Base-by-base conservation (phyloP, 2,888 invertebrate species). In the Lampropteryx suffumata region DNA sequence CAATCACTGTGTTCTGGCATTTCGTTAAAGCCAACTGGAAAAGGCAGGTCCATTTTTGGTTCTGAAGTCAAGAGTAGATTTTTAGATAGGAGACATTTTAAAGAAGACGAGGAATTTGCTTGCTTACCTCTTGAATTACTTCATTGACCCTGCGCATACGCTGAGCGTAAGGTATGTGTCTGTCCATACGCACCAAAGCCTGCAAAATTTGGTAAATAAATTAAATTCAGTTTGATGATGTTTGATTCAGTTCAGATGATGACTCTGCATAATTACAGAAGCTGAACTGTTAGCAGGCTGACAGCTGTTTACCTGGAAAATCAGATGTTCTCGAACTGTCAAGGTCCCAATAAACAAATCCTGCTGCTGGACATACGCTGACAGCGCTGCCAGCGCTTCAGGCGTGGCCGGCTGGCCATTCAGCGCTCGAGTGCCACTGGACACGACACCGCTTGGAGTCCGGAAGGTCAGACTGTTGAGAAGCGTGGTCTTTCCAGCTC, bases 401-500 rank as follows among this genome's bases (percentile, higher is more conserved):
- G 94, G 92, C 8, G 93, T 93, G 0, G 96, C 94, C 1, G 94
- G 93, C 65, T 93, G 92, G 0, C 97, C 97, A 71, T 98, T 98
- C 10, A 97, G 73, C 7, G 92, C 87, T 7, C 93, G 73, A 6
- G 91, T 86, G 0, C 92, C 92, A 11, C 90, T 91, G 8, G 95
- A 92, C 11, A 93, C 92, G 1, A 96, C 92, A 1, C 94, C 94
- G 21, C 92, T 89, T 0, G 93, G 91, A n/a, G 95, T 94, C 14
- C 96, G 92, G 78, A 95, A 96, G 4, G 97, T 97, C 57, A 99
- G 79, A 0, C 97, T 94, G 81, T 99, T 98, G 49, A 99, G 88
- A 2, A 99, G 92, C 0, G 98, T 98, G 0, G 98, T 98, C 88
- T 99, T 99, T 1, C 98, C 98, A 0, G 98, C 97, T 0, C 98